These are phyloP conservation scores for Drosophila azteca DNA, from an alignment of 1,140 invertebrate genomes.

Conservation along the genomic window DNA sequence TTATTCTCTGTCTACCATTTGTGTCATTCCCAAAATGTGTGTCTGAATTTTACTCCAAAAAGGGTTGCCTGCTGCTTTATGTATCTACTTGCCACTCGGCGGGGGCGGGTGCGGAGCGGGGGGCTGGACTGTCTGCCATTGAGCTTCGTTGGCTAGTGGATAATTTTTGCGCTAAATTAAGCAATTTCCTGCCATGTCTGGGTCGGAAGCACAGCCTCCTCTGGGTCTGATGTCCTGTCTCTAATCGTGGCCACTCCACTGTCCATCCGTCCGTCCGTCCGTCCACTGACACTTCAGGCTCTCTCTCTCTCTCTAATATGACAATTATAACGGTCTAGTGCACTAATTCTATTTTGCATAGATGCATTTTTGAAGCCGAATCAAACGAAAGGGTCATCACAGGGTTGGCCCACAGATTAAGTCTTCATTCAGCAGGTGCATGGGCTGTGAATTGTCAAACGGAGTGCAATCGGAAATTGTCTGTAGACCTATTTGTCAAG, in stretches of 20 bases:
- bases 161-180: slow-evolving; percentile 79
- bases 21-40: slow-evolving; percentile 23
- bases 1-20: slow-evolving; percentile 7
- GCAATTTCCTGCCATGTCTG: slow-evolving; percentile 63
- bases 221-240: too few relatives aligned
- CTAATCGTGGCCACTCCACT: slow-evolving; percentile 1
- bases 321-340: slow-evolving; percentile 79
- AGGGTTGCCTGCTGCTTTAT: slow-evolving; percentile 37
- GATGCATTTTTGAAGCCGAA: slow-evolving; percentile 52
- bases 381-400: slow-evolving; percentile 8
- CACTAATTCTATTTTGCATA: slow-evolving; percentile 71
- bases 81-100: neutral
- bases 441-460: neutral
- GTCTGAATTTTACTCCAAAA: neutral
- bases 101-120: too few relatives aligned
- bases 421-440: neutral
- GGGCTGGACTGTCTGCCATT: slow-evolving; percentile 10
- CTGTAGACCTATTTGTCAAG: too few relatives aligned
- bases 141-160: slow-evolving; percentile 53
- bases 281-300: slow-evolving; percentile 11
- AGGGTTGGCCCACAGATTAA: neutral
- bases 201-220: slow-evolving; percentile 1
- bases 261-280: neutral
- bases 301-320: slow-evolving; percentile 33
- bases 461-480: neutral